Percentiles rank a stretch among this genome's conserved stretches.
phyloP scores from a whole-genome alignment of 2,888 invertebrate species.

The Rhyacophila evoluta region DNA sequence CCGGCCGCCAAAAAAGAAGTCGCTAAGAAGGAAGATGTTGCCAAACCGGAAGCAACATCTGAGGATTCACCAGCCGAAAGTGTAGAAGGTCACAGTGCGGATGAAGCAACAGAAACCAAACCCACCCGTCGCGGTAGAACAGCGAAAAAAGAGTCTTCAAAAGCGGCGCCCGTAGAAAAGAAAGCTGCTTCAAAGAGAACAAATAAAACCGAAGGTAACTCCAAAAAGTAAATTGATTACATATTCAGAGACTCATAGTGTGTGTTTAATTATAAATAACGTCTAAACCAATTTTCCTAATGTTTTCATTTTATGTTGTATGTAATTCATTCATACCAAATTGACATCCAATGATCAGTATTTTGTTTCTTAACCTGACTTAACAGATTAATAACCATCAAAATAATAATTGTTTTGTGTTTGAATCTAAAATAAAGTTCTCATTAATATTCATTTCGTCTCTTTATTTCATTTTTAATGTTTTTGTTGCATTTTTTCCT shows the following conservation, averaged over 20 bases:
- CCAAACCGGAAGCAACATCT: conserved; percentile 41
- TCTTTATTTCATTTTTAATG: not conserved
- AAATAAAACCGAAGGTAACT: conserved; percentile 55
- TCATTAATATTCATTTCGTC: not conserved
- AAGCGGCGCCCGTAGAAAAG: conserved; percentile 53
- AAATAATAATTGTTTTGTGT: conserved; percentile 12
- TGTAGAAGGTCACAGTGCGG: conserved; percentile 36
- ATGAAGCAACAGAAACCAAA: conserved; percentile 55
- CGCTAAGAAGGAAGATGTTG: conserved; percentile 55
- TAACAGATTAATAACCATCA: not conserved
- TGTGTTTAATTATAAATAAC: not conserved
- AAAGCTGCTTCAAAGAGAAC: conserved; percentile 44
- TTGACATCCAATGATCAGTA: not conserved
- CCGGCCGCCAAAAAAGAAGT: conserved; percentile 57
- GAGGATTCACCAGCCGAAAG: conserved; percentile 51
- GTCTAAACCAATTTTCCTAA: not conserved
- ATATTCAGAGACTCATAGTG: conserved; percentile 2
- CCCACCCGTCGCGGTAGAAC: conserved; percentile 56
- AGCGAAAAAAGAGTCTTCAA: conserved; percentile 56
- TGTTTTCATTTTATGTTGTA: not conserved
- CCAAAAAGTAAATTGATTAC: conserved; percentile 38
- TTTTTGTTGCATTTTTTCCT: too few species aligned
- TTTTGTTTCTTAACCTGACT: not conserved
- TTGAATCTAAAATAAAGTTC: conserved; percentile 3
- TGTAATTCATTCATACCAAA: not conserved